Percentiles rank a stretch among this genome's conserved stretches.
Evolutionary conservation across 2,888 invertebrate species (phyloP).

Genomic region (Eilema sororculum): DNA sequence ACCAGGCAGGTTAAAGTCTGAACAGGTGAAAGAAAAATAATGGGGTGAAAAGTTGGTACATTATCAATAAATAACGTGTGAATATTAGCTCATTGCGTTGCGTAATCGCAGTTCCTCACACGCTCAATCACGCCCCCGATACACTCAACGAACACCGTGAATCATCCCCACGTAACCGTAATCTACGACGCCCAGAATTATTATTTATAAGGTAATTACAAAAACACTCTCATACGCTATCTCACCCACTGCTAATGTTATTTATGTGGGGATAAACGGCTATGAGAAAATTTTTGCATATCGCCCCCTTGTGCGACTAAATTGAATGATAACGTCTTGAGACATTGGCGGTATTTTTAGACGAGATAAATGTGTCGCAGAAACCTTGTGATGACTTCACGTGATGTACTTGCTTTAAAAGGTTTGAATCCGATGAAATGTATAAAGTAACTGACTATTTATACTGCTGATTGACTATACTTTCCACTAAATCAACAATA

Average conservation of each 20-base stretch:
- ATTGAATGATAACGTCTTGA: conserved; percentile 77
- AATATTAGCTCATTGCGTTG: neutral
- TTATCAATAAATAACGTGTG: neutral
- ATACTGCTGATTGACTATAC: too few species aligned
- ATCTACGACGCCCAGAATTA: conserved; percentile 82
- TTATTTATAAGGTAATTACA: conserved; percentile 87
- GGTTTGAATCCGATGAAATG: neutral
- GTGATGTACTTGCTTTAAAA: neutral
- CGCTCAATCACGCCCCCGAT: conserved; percentile 37
- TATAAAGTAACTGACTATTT: too few species aligned
- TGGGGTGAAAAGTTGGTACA: neutral
- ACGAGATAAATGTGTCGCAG: conserved; percentile 15
- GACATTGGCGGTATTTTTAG: conserved; percentile 39
- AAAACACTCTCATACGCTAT: conserved; percentile 83
- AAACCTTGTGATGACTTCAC: neutral
- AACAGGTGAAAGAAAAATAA: neutral
- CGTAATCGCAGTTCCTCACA: conserved; percentile 13
- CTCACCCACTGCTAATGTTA: conserved; percentile 78
- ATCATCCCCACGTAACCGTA: conserved; percentile 79
- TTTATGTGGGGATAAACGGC: conserved; percentile 84
- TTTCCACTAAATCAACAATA: too few species aligned
- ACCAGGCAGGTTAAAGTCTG: neutral
- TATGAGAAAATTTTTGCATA: conserved; percentile 82
- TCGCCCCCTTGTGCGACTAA: conserved; percentile 71
- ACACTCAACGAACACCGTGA: conserved; percentile 58